These are phyloP conservation scores for Alentia gelatinosa DNA, from an alignment of 2,888 invertebrate genomes.

Conservation along the genomic window DNA sequence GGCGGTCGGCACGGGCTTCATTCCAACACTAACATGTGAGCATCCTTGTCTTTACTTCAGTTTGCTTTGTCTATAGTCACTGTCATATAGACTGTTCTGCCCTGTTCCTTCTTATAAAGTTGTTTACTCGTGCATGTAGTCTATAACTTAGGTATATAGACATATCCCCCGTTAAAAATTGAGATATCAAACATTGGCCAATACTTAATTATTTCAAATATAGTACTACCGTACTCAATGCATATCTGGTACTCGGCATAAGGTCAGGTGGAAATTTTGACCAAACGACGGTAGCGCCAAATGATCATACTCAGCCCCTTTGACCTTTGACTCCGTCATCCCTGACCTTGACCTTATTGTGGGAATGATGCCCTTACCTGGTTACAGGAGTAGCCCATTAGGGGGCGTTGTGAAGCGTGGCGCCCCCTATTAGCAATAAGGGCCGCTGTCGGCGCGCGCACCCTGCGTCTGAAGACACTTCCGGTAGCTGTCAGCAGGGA, in stretches of 20 bases:
- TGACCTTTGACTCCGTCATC: not conserved
- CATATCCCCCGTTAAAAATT: too few species aligned
- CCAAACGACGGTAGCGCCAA: not conserved
- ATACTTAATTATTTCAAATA: too few species aligned
- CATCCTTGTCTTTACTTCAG: not conserved
- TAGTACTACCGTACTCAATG: too few species aligned
- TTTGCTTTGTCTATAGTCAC: too few species aligned
- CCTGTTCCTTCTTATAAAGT: too few species aligned
- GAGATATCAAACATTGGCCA: too few species aligned
- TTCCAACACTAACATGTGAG: slow-evolving; percentile 42
- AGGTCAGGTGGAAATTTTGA: not conserved
- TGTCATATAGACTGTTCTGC: too few species aligned
- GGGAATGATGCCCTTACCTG: not conserved
- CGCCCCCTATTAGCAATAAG: slow-evolving; percentile 17
- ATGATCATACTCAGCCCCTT: slow-evolving; percentile 2
- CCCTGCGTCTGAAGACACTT: not conserved
- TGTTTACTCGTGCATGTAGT: too few species aligned
- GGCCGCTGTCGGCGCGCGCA: not conserved
- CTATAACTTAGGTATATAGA: too few species aligned
- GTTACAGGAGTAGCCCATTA: not conserved
- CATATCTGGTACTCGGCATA: too few species aligned
- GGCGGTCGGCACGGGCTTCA: slow-evolving; percentile 13
- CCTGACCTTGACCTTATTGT: not conserved
- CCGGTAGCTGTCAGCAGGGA: not conserved
- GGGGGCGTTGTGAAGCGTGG: not conserved